Percentiles rank a stretch among this genome's conserved stretches.
Conservation (phyloP, 2,797 vertebrate species). For the Schizopygopsis pylzovi region DNA sequence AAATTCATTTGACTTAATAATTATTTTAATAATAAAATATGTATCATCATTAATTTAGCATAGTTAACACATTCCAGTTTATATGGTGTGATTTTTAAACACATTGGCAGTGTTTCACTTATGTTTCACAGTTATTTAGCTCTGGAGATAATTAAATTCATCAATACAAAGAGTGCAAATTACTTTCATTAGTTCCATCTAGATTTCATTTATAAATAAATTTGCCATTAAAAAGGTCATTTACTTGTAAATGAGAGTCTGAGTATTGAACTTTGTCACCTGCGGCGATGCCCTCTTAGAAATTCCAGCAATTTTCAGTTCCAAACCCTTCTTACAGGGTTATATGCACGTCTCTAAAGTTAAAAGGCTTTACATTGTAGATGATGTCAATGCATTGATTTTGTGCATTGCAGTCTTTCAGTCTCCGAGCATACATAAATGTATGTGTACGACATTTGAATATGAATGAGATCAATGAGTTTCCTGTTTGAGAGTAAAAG, state of each 20-base stretch:
- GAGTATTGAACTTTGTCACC: slow-evolving; percentile 14
- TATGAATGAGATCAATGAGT: background rate
- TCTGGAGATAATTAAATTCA: background rate
- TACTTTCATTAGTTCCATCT: slow-evolving; percentile 6
- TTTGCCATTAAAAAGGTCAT: slow-evolving; percentile 18
- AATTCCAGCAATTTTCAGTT: background rate
- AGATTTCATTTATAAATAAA: slow-evolving; percentile 23
- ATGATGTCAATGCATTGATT: background rate
- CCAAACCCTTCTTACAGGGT: background rate
- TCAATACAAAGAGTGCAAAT: slow-evolving; percentile 8
- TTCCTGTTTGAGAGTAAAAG: background rate
- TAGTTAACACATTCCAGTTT: background rate
- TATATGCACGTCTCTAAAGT: background rate
- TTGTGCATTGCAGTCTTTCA: background rate
- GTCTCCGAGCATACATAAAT: background rate
- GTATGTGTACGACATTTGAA: background rate
- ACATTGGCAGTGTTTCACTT: background rate
- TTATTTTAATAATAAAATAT: background rate
- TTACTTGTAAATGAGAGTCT: slow-evolving; percentile 40
- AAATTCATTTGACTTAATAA: background rate
- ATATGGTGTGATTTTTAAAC: slow-evolving; percentile 1
- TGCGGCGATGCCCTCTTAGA: background rate
- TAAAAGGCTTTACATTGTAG: background rate
- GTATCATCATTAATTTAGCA: background rate
- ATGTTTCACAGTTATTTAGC: background rate